Conservation (phyloP, 2,113 vertebrate genomes). For the Oriolus oriolus region DNA sequence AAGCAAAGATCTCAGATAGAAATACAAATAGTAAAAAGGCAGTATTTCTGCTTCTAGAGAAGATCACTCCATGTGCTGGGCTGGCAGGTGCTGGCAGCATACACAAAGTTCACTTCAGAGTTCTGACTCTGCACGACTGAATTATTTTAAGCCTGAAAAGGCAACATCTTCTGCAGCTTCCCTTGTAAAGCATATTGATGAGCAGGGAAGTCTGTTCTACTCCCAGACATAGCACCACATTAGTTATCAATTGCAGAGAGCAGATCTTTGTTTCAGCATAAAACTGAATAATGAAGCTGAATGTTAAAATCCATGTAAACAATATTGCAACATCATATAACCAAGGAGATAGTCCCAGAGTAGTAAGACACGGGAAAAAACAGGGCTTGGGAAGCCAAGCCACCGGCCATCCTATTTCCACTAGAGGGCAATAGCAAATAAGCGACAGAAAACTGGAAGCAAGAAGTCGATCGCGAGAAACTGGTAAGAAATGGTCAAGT, state of each 20-base stretch:
- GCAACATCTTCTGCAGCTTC: neutral
- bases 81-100: neutral
- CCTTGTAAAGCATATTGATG: neutral
- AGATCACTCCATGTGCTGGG: neutral
- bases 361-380: accelerated
- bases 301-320: neutral
- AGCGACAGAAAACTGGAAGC: neutral
- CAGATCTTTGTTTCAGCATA: neutral
- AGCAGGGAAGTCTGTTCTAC: neutral
- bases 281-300: neutral
- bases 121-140: neutral
- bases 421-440: conserved; percentile 53
- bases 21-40: neutral
- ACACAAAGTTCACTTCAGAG: neutral
- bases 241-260: neutral
- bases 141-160: neutral
- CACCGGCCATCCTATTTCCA: neutral
- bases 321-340: neutral
- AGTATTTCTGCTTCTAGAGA: neutral
- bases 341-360: neutral
- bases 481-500: accelerated
- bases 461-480: neutral
- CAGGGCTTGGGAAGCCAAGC: neutral
- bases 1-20: neutral
- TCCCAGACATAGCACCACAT: neutral